Evolutionary conservation across 2,113 vertebrate genomes (phyloP).

Genomic region (Chaetodon trifascialis): DNA sequence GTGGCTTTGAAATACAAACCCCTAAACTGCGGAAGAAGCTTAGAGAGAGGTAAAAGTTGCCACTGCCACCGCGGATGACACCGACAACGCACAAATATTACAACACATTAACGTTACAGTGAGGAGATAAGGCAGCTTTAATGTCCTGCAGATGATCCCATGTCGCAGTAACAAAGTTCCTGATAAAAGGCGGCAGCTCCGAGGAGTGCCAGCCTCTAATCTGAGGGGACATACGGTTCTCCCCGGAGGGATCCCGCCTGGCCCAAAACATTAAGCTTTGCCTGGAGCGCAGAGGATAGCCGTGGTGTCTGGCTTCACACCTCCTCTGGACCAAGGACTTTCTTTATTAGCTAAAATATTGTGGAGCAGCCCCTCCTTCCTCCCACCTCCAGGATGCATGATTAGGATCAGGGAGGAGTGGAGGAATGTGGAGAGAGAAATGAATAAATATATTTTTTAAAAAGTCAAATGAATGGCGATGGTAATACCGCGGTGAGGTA

Average conservation of each 20-base stretch:
- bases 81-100: slow-evolving; percentile 31
- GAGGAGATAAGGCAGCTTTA: slow-evolving; percentile 64
- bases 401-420: slow-evolving; percentile 69
- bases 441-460: slow-evolving; percentile 70
- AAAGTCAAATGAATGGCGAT: slow-evolving; percentile 77
- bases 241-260: slow-evolving; percentile 59
- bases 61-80: slow-evolving; percentile 4
- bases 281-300: slow-evolving; percentile 62
- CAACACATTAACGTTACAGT: slow-evolving; percentile 57
- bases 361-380: slow-evolving; percentile 35
- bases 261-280: slow-evolving; percentile 69
- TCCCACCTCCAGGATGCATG: slow-evolving; percentile 27
- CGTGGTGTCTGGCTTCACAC: slow-evolving; percentile 55
- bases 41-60: slow-evolving; percentile 11
- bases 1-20: slow-evolving; percentile 1
- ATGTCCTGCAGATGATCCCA: slow-evolving; percentile 71
- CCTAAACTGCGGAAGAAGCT: background rate
- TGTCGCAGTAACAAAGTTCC: slow-evolving; percentile 67
- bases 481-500: slow-evolving; percentile 77
- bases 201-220: slow-evolving; percentile 72
- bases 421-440: slow-evolving; percentile 60
- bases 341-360: slow-evolving; percentile 48
- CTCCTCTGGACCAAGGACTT: slow-evolving; percentile 49
- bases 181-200: slow-evolving; percentile 67
- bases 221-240: slow-evolving; percentile 67